Evolutionary conservation across 64 coral and sea anemone species (phyloP), one percentile per base, ranked within the genome.

Genomic region (Pocillopora damicornis): DNA sequence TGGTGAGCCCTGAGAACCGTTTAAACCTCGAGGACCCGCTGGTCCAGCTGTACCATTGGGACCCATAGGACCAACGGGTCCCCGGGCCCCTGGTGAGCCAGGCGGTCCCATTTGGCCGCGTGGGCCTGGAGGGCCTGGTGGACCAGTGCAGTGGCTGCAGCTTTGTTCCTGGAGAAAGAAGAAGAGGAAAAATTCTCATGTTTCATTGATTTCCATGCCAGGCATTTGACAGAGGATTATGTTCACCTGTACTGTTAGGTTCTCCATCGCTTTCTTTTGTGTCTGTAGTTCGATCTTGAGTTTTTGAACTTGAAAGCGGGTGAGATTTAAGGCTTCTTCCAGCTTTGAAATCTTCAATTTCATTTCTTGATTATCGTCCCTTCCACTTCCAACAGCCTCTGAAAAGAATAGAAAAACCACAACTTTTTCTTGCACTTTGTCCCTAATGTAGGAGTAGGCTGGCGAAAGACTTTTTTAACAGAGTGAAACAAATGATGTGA

Each of bases 1-100:
- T 37, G 58, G 58, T 88, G 7, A 58, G 35, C 86, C 86, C 5
- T 61, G 73, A 61, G 86, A 76, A 35, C 86, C 86, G 11, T 76
- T 78, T 7, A 88, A 0, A 9, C 86, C 72, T 18, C 74, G 76
- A 11, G 57, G 60, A 18, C 74, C 74, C 58, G 60, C 17, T 34
- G 15, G 69, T 9, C 86, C 86, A 16, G 17, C 60, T n/a, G 6
- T 71, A n/a, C 67, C 67, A 22, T 5, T 71, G 51, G 36, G 13
- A n/a, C 18, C 57, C 73, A 58, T 67, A 67, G 67, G 67, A 8
- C 67, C 22, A 16, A 67, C 17, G 58, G 20, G 18, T 30, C 84
- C 84, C 2, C 22, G 67, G 34, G 86, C 23, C 2, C 86, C 86
- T 63, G 0, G 57, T 17, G 45, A 12, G 69, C 85, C 85, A 3